Evolutionary conservation across 2,113 vertebrate species (phyloP).

Genomic region (Redunca redunca): DNA sequence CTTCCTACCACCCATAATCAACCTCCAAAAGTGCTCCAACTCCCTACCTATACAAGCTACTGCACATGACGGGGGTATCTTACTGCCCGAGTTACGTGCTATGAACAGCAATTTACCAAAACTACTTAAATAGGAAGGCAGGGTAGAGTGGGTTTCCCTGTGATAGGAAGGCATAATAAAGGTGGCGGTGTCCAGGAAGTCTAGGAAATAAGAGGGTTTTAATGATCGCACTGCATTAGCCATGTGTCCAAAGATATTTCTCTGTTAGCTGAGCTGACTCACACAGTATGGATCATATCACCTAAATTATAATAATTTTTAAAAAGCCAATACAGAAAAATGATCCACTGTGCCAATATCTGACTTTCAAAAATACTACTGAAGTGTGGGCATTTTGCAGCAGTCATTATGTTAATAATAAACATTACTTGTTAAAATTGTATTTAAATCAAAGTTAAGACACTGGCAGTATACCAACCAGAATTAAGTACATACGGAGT

Average conservation of each 20-base stretch:
- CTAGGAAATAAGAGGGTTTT: background rate
- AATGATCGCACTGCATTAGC: background rate
- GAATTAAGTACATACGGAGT: background rate
- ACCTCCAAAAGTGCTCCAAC: background rate
- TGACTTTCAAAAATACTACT: conserved; percentile 26
- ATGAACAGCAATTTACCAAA: background rate
- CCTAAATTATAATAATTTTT: background rate
- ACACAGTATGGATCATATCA: background rate
- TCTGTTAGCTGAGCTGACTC: background rate
- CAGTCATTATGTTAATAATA: background rate
- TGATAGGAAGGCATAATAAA: background rate
- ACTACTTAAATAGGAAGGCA: background rate
- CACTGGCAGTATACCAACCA: conserved; percentile 44
- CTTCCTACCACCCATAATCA: background rate
- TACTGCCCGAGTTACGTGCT: background rate
- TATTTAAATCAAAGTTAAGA: conserved; percentile 49
- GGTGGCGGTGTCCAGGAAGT: background rate
- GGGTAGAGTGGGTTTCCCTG: background rate
- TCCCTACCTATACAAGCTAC: background rate
- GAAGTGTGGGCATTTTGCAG: background rate
- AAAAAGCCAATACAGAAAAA: background rate
- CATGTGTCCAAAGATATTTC: background rate
- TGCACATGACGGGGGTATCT: background rate
- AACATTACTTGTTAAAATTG: background rate
- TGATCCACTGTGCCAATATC: background rate